These are phyloP conservation scores for Sitta carolinensis DNA, from an alignment of 2,797 vertebrate species.

Conservation along the genomic window DNA sequence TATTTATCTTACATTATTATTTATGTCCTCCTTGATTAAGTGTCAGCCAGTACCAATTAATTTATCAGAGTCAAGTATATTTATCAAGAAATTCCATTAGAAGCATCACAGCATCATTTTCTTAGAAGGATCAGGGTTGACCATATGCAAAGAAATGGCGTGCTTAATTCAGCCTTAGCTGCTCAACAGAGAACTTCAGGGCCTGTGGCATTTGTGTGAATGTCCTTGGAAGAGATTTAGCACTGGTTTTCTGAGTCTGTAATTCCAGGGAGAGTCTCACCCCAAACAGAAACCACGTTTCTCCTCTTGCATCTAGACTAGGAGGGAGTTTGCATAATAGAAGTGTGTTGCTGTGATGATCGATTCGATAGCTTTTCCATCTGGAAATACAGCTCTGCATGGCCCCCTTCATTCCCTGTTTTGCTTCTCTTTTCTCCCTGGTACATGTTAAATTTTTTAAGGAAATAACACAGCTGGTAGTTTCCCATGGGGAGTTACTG, in stretches of 20 bases:
- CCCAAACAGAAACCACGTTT: background rate
- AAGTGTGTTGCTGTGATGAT: background rate
- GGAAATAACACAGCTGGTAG: background rate
- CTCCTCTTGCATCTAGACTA: background rate
- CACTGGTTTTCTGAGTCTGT: background rate
- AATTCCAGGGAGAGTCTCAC: background rate
- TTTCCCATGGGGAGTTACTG: background rate
- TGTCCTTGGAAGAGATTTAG: background rate
- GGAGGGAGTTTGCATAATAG: background rate
- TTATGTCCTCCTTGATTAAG: background rate
- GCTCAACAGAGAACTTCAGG: background rate
- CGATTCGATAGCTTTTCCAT: background rate
- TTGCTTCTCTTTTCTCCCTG: background rate
- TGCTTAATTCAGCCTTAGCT: background rate
- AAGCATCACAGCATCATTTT: background rate
- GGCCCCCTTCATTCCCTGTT: background rate
- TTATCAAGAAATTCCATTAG: background rate
- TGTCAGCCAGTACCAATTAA: background rate
- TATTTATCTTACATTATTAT: background rate
- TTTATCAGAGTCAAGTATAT: background rate
- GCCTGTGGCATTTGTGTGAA: background rate
- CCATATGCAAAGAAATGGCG: rapidly evolving
- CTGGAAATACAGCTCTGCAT: background rate
- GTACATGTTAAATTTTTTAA: background rate
- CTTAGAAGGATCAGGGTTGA: background rate